A percentile compares a stretch with the other conserved stretches of the same genome.
phyloP scores from a whole-genome alignment of 1,140 invertebrate genomes.

The Scaptomyza hsui region DNA sequence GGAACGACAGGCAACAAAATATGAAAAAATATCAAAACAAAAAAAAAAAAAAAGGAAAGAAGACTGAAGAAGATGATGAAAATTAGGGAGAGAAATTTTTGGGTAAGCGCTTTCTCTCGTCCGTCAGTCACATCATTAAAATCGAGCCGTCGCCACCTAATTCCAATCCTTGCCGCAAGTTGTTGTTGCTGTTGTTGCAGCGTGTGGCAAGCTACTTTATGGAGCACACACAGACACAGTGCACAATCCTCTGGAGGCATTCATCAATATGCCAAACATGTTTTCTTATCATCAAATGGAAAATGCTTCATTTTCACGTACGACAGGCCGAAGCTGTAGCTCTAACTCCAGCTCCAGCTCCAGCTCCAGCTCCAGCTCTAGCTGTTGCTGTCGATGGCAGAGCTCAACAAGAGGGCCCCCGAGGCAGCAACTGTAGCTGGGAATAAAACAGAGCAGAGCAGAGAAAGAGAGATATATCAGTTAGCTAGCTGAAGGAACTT shows the following conservation, averaged over 20 bases:
- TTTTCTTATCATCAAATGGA: slow-evolving; percentile 81
- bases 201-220: slow-evolving; percentile 23
- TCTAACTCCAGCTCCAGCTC: background rate
- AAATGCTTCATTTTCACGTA: slow-evolving; percentile 80
- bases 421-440: slow-evolving; percentile 4
- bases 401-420: background rate
- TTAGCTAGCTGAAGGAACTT: slow-evolving; percentile 41
- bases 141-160: slow-evolving; percentile 69
- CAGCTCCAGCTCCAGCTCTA: background rate
- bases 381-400: background rate
- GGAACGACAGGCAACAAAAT: slow-evolving; percentile 21
- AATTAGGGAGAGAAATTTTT: slow-evolving; percentile 27
- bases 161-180: slow-evolving; percentile 76
- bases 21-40: slow-evolving; percentile 45
- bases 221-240: background rate
- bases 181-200: slow-evolving; percentile 47
- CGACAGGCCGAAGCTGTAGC: slow-evolving; percentile 35
- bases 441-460: slow-evolving; percentile 27
- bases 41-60: slow-evolving; percentile 19
- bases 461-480: slow-evolving; percentile 31
- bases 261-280: slow-evolving; percentile 82
- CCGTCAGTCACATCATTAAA: slow-evolving; percentile 79
- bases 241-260: slow-evolving; percentile 72
- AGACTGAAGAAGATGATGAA: too few species aligned
- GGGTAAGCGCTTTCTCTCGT: slow-evolving; percentile 50